Evolutionary conservation across 2,888 invertebrate genomes (phyloP), one percentile per base, ranked within the genome.

Genomic region (Stictocephala bisonia): DNA sequence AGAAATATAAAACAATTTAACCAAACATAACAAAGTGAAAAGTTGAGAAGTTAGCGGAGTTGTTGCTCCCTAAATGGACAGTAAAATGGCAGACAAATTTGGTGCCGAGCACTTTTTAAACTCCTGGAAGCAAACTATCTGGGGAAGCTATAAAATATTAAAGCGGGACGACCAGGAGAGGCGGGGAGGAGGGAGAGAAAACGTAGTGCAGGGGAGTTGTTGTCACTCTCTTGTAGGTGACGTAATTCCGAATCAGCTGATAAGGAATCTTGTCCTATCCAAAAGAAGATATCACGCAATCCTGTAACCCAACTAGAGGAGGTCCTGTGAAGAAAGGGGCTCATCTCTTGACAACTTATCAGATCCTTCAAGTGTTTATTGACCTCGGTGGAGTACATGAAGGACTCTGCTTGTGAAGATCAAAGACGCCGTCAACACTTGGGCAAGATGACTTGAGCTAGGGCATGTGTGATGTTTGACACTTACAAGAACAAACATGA

Each of bases 1-100:
- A 4, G 27, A 64, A 40, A 64, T 64, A 64, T 64, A 40, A 64
- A 64, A 64, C 64, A 64, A 64, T 64, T 64, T 64, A 41, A 64
- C 64, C 44, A 44, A 64, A 64, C 64, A 64, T 64, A 64, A 64
- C 64, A 64, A 64, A 64, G 64, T 64, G 64, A 26, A 64, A 64
- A 64, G 64, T 64, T 64, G 40, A 35, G 27, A 44, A 64, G 64
- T 64, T 26, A 44, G 44, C 44, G 27, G 11, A 64, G 64, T 64
- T 64, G 24, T 41, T 27, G 22, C 15, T n/a, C 64, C 18, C 26
- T 64, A 64, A 64, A 44, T 64, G 64, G 64, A 64, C 64, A 64
- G 64, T 44, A 11, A 64, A 64, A 64, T 64, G 64, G 64, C 64
- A 64, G 64, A 64, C 44, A 44, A 64, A 64, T 64, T 64, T 64